Conservation (phyloP, 2,113 vertebrate species). For the Crypturellus undulatus region DNA sequence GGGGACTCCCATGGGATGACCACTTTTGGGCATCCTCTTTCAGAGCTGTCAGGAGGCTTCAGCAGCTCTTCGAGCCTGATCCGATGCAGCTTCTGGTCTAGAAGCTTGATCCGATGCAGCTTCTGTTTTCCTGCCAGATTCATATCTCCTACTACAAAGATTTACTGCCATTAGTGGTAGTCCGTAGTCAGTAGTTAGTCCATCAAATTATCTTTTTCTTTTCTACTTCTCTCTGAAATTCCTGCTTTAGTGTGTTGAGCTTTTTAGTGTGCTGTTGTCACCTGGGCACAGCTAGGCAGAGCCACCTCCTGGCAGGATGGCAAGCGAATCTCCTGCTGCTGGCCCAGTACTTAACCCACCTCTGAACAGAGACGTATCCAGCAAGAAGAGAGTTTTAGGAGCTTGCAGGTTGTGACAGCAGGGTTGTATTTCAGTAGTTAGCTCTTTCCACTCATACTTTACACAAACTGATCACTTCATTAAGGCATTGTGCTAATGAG, state of each 20-base stretch:
- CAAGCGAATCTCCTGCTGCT: background rate
- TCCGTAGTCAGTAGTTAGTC: too few species aligned
- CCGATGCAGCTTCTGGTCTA: background rate
- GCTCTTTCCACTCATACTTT: background rate
- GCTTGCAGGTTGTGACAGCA: background rate
- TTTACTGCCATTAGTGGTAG: background rate
- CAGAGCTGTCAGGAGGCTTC: conserved; percentile 17
- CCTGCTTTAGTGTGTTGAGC: background rate
- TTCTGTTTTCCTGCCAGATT: background rate
- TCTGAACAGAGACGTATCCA: background rate
- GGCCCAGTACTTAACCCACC: background rate
- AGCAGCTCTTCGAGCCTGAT: background rate
- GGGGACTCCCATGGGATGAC: background rate
- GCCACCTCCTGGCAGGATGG: conserved; percentile 47
- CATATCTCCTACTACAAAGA: background rate
- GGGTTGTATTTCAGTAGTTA: background rate
- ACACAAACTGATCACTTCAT: background rate
- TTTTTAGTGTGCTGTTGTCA: background rate
- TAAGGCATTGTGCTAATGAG: background rate
- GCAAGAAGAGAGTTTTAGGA: rapidly evolving
- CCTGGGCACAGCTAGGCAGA: conserved; percentile 52
- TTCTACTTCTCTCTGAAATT: background rate
- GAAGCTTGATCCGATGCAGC: background rate
- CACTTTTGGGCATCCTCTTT: background rate
- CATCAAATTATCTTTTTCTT: background rate